These are phyloP conservation scores for Pantala flavescens DNA, from an alignment of 1,140 invertebrate genomes.

Conservation along the genomic window DNA sequence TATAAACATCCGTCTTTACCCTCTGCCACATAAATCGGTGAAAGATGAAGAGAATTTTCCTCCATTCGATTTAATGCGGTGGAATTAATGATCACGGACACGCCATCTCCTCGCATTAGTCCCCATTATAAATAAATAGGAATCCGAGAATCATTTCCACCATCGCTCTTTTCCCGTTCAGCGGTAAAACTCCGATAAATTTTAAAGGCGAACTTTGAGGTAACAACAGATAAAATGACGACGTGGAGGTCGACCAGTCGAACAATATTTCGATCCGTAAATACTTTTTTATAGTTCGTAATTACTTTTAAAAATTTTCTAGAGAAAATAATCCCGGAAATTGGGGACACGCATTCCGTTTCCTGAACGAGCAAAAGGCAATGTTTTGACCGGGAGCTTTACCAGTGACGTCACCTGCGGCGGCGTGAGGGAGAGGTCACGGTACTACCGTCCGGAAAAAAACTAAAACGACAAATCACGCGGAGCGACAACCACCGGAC, in stretches of 20 bases:
- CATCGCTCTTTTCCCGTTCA: not conserved
- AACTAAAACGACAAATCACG: constrained; percentile 2
- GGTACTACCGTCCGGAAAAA: not conserved
- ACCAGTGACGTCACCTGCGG: not conserved
- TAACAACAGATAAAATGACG: not conserved
- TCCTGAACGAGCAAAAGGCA: not conserved
- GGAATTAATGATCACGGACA: too few species aligned
- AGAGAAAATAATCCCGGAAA: not conserved
- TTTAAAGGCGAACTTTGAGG: not conserved
- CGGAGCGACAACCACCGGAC: not conserved
- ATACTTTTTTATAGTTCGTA: not conserved
- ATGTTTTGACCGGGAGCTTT: not conserved
- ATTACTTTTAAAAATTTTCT: not conserved
- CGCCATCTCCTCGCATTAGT: too few species aligned
- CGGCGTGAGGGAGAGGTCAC: not conserved
- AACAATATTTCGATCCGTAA: not conserved
- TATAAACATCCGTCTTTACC: too few species aligned
- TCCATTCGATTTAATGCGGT: too few species aligned
- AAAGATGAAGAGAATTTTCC: too few species aligned
- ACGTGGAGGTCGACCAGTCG: not conserved
- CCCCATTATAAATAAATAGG: too few species aligned
- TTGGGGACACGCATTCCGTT: not conserved
- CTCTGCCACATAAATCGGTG: too few species aligned
- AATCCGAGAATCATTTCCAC: too few species aligned
- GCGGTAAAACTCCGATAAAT: not conserved